phyloP scores from a whole-genome alignment of 2,797 vertebrate species.

The Percopsis omiscomaycus region DNA sequence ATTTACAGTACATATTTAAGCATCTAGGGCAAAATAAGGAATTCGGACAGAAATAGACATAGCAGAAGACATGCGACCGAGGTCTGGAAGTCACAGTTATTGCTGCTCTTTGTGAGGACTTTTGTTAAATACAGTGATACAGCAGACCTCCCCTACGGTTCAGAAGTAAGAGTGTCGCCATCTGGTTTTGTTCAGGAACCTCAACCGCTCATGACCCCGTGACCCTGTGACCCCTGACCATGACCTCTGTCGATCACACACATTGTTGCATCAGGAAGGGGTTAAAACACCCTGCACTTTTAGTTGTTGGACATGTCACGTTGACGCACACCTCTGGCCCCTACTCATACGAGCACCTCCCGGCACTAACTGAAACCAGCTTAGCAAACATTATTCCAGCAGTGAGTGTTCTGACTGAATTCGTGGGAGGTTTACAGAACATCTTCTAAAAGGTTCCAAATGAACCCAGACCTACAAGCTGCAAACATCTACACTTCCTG shows the following conservation, averaged over 20 bases:
- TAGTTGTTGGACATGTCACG: slow-evolving; percentile 47
- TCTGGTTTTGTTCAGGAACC: slow-evolving; percentile 62
- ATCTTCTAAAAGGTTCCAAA: slow-evolving; percentile 19
- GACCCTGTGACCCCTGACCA: slow-evolving; percentile 33
- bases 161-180: slow-evolving; percentile 32
- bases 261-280: slow-evolving; percentile 56
- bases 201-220: slow-evolving; percentile 63
- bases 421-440: slow-evolving; percentile 23
- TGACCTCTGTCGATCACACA: slow-evolving; percentile 53
- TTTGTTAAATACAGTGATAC: slow-evolving; percentile 1
- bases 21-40: too few relatives aligned
- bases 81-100: not conserved
- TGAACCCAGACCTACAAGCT: slow-evolving; percentile 20
- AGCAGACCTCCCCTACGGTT: not conserved
- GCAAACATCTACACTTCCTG: not conserved
- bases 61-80: not conserved
- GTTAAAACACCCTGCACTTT: slow-evolving; percentile 52
- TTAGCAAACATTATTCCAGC: slow-evolving; percentile 63
- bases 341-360: slow-evolving; percentile 9
- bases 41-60: too few relatives aligned
- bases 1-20: too few relatives aligned
- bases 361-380: slow-evolving; percentile 60
- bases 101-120: slow-evolving; percentile 4
- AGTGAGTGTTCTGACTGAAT: slow-evolving; percentile 51
- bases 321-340: slow-evolving; percentile 35